Conservation (phyloP, 2,888 invertebrate species). For the Parnassius orleans region DNA sequence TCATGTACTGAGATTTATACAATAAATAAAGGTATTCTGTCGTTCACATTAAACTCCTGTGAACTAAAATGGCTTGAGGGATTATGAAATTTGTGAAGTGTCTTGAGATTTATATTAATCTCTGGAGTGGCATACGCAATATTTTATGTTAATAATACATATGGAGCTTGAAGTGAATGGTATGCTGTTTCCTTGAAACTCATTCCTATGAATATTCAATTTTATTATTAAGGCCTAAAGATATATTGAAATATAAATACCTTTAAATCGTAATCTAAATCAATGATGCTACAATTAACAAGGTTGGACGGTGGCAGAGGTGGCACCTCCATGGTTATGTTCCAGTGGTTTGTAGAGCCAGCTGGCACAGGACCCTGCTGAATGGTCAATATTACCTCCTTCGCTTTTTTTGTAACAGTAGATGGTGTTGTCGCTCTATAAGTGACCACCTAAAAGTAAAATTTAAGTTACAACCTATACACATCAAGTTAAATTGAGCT, state of each 20-base stretch:
- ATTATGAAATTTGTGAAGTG: no score
- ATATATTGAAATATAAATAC: slow-evolving; percentile 54
- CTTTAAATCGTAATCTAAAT: slow-evolving; percentile 87
- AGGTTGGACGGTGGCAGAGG: slow-evolving; percentile 89
- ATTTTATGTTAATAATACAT: no score
- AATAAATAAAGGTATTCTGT: no score
- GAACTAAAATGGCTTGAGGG: no score
- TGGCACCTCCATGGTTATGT: slow-evolving; percentile 84
- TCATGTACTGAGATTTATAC: no score
- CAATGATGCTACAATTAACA: slow-evolving; percentile 87
- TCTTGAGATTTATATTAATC: no score
- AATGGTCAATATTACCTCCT: slow-evolving; percentile 82
- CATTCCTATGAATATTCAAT: no score
- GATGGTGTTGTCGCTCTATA: slow-evolving; percentile 84
- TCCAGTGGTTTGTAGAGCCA: slow-evolving; percentile 82
- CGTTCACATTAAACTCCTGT: no score
- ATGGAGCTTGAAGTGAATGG: no score
- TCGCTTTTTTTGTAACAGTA: slow-evolving; percentile 79
- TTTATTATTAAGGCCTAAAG: background rate
- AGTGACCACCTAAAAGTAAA: slow-evolving; percentile 73
- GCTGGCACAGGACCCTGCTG: slow-evolving; percentile 84
- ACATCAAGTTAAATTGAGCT: no score
- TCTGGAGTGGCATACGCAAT: no score
- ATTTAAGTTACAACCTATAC: background rate
- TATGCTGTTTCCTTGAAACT: no score